phyloP scores from a whole-genome alignment of 1,140 invertebrate species.

The Cephus cinctus region DNA sequence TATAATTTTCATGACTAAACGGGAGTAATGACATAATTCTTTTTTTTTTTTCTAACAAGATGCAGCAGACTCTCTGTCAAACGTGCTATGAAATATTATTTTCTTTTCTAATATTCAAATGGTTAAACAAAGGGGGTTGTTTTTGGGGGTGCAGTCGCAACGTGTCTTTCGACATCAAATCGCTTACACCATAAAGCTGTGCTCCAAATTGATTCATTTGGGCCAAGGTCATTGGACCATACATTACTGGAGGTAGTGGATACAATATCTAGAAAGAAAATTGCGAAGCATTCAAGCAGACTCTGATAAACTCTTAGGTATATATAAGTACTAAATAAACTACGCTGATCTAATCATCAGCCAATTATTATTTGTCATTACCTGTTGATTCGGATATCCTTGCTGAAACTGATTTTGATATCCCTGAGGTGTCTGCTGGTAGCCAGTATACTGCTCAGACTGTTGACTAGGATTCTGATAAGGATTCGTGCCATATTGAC shows the following conservation, averaged over 20 bases:
- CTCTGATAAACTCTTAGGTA: background rate
- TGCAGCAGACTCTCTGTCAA: no score
- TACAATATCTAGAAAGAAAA: constrained; percentile 34
- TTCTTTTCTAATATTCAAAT: no score
- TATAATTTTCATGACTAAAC: no score
- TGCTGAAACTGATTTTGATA: constrained; percentile 46
- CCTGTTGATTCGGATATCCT: constrained; percentile 45
- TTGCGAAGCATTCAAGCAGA: background rate
- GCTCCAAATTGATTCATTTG: constrained; percentile 37
- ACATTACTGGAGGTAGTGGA: constrained; percentile 25
- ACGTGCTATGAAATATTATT: no score
- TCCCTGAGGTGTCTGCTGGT: constrained; percentile 31
- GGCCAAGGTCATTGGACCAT: constrained; percentile 30
- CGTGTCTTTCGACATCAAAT: constrained; percentile 4
- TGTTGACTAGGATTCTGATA: constrained; percentile 25
- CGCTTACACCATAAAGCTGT: constrained; percentile 36
- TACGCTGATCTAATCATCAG: background rate
- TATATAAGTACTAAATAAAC: no score
- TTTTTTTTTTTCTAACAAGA: no score
- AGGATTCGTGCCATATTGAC: constrained; percentile 24
- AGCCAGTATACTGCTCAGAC: constrained; percentile 37
- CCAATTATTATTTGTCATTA: constrained; percentile 14
- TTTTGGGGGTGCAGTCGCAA: background rate
- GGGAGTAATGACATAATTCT: no score
- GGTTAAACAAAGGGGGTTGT: background rate